These are phyloP conservation scores for Allygus modestus DNA, from an alignment of 2,888 invertebrate species.

Conservation along the genomic window DNA sequence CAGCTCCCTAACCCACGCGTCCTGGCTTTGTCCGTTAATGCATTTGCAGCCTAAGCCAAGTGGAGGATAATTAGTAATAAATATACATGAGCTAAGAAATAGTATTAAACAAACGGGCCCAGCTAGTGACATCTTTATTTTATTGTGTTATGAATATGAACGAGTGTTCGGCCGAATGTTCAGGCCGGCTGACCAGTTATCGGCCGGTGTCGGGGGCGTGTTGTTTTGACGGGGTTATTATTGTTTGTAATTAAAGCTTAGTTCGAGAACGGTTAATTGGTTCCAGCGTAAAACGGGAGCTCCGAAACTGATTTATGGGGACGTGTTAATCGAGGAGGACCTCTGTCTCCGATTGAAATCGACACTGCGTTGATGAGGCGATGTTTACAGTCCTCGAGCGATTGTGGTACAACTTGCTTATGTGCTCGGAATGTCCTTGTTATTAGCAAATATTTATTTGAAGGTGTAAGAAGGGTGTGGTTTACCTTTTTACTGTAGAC, in stretches of 20 bases:
- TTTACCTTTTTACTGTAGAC: too few relatives aligned
- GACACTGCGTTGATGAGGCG: neutral
- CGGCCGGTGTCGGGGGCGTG: constrained; percentile 25
- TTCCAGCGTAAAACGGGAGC: constrained; percentile 44
- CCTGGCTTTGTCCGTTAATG: constrained; percentile 7
- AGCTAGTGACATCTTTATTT: constrained; percentile 56
- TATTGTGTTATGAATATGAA: constrained; percentile 56
- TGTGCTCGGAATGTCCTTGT: too few relatives aligned
- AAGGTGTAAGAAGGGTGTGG: too few relatives aligned
- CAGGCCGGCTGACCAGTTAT: neutral
- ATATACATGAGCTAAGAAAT: constrained; percentile 47
- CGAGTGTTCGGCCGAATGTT: neutral
- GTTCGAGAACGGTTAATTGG: constrained; percentile 10
- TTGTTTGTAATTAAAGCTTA: constrained; percentile 37
- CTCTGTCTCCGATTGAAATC: constrained; percentile 26
- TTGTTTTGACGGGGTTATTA: constrained; percentile 39
- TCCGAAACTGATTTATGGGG: neutral
- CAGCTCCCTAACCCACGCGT: neutral
- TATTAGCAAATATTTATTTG: too few relatives aligned
- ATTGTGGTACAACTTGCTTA: too few relatives aligned
- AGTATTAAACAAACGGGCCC: constrained; percentile 44
- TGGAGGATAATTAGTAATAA: constrained; percentile 53
- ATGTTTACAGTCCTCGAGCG: too few relatives aligned
- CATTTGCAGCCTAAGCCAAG: constrained; percentile 36
- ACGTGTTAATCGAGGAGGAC: constrained; percentile 20